Percentiles rank a stretch among this genome's conserved stretches.
These are phyloP conservation scores for Agrotis clavis DNA, from an alignment of 2,888 invertebrate genomes.

Conservation along the genomic window DNA sequence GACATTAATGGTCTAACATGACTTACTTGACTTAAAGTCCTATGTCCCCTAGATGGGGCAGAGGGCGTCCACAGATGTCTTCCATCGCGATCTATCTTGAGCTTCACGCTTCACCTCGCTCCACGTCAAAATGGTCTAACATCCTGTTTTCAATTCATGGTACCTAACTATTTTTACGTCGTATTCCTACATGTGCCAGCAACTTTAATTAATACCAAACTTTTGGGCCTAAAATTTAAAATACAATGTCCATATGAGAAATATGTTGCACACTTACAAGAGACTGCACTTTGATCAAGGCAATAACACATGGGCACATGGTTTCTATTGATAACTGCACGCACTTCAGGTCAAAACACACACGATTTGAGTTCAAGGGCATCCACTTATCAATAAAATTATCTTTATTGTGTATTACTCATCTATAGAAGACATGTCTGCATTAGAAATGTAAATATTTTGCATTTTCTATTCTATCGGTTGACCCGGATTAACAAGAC, in stretches of 20 bases:
- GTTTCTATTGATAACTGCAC: constrained; percentile 3
- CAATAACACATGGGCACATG: background rate
- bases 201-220: too few relatives aligned
- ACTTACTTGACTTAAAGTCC: too few relatives aligned
- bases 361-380: constrained; percentile 25
- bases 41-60: too few relatives aligned
- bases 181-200: too few relatives aligned
- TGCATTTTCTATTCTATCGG: background rate
- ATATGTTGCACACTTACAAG: background rate
- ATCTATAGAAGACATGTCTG: constrained; percentile 26
- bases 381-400: constrained; percentile 19
- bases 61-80: too few relatives aligned
- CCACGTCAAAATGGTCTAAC: too few relatives aligned
- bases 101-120: too few relatives aligned
- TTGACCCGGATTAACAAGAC: constrained; percentile 24
- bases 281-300: constrained; percentile 37
- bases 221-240: too few relatives aligned
- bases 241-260: background rate
- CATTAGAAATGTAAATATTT: constrained; percentile 17
- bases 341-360: constrained; percentile 20
- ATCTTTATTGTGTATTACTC: constrained; percentile 45
- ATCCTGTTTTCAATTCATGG: too few relatives aligned
- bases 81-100: too few relatives aligned
- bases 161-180: too few relatives aligned
- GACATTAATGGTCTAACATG: too few relatives aligned